phyloP scores from a whole-genome alignment of 2,113 vertebrate species.

The Tautogolabrus adspersus region DNA sequence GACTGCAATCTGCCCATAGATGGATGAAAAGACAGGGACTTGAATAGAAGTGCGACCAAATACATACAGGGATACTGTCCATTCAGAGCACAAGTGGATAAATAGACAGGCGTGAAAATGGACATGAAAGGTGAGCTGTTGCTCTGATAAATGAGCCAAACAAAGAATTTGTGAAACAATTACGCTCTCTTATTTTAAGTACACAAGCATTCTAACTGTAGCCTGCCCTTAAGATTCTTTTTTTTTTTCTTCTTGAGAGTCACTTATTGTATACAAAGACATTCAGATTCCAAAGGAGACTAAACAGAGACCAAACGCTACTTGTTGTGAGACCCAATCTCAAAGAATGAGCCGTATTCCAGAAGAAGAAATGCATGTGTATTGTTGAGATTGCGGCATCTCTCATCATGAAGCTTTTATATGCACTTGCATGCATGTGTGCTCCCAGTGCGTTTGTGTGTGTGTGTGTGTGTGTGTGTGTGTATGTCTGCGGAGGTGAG shows the following conservation, averaged over 20 bases:
- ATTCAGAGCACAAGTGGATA: conserved; percentile 64
- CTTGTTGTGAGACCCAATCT: background rate
- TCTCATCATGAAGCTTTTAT: conserved; percentile 27
- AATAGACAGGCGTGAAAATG: conserved; percentile 76
- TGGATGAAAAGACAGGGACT: conserved; percentile 67
- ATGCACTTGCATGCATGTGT: background rate
- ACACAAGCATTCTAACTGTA: conserved; percentile 3
- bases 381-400: background rate
- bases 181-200: conserved; percentile 20
- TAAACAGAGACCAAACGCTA: conserved; percentile 4
- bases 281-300: background rate
- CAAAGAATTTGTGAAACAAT: conserved; percentile 62
- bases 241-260: background rate
- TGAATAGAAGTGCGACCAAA: conserved; percentile 75
- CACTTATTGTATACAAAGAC: conserved; percentile 1
- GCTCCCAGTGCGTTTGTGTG: background rate
- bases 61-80: conserved; percentile 77
- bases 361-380: conserved; percentile 10
- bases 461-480: conserved; percentile 1
- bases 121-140: conserved; percentile 69
- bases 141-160: conserved; percentile 60
- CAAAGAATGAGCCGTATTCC: conserved; percentile 2
- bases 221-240: conserved; percentile 2
- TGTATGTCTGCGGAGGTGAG: conserved; percentile 62
- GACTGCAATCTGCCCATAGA: conserved; percentile 72